These are phyloP conservation scores for Latrodectus geometricus DNA, from an alignment of 1,140 invertebrate species.

Conservation along the genomic window DNA sequence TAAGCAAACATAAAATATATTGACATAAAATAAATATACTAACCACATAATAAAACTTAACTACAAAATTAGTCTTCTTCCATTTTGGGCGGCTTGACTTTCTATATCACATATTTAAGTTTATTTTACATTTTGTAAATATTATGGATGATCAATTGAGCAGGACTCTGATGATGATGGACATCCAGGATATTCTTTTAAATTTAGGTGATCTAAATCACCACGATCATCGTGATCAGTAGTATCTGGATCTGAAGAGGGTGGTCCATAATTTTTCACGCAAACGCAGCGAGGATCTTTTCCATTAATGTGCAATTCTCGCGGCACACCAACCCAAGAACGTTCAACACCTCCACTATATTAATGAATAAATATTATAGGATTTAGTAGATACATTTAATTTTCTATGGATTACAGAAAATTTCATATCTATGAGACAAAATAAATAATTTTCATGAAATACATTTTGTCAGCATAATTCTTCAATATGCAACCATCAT, in stretches of 20 bases:
- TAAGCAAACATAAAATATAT: too few relatives aligned
- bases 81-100: too few relatives aligned
- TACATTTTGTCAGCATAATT: too few relatives aligned
- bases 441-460: too few relatives aligned
- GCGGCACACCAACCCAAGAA: conserved; percentile 86
- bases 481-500: too few relatives aligned
- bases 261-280: conserved; percentile 73
- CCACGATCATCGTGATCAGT: conserved; percentile 65
- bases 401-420: background rate
- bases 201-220: conserved; percentile 71
- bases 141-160: conserved; percentile 36
- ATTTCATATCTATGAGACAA: background rate
- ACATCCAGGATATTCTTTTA: conserved; percentile 77
- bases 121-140: background rate
- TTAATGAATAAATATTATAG: conserved; percentile 31
- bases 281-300: conserved; percentile 80
- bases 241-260: conserved; percentile 65
- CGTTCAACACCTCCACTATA: conserved; percentile 86
- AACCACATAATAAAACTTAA: too few relatives aligned
- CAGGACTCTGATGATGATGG: conserved; percentile 41
- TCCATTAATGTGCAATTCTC: conserved; percentile 78
- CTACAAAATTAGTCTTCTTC: too few relatives aligned
- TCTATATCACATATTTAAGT: too few relatives aligned
- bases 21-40: too few relatives aligned
- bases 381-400: background rate